phyloP scores from a whole-genome alignment of 2,113 vertebrate genomes.

The Typhlomys cinereus region DNA sequence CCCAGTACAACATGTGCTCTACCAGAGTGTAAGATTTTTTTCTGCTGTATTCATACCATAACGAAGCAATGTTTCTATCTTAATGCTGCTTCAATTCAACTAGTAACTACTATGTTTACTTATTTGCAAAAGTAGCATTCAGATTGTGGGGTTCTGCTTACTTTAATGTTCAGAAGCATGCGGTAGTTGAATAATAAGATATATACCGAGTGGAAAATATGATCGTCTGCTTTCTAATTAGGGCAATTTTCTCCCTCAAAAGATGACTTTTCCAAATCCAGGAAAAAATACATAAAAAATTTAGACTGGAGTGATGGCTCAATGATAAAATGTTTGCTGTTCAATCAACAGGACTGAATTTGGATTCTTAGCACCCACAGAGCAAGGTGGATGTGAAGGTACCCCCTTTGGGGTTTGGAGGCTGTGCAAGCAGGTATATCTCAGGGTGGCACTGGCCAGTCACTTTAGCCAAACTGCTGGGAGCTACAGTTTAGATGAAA shows the following conservation, averaged over 20 bases:
- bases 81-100: constrained; percentile 59
- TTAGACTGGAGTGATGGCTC: background rate
- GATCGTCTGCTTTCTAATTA: background rate
- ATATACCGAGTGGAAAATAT: background rate
- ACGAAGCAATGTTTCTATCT: constrained; percentile 65
- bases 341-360: background rate
- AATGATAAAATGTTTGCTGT: background rate
- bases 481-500: too few species aligned
- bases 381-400: background rate
- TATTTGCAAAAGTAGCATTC: constrained; percentile 66
- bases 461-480: too few species aligned
- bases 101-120: constrained; percentile 65
- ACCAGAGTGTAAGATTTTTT: background rate
- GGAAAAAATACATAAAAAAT: background rate
- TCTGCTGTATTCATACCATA: constrained; percentile 49
- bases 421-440: too few species aligned
- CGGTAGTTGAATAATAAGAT: background rate
- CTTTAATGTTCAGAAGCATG: background rate
- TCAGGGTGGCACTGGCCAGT: too few species aligned
- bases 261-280: background rate
- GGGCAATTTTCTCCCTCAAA: constrained; percentile 6
- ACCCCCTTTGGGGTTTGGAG: too few species aligned
- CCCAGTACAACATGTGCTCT: background rate
- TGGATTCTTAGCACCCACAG: background rate
- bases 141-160: constrained; percentile 34